phyloP scores from a whole-genome alignment of 2,888 invertebrate genomes.

The Alitta virens region DNA sequence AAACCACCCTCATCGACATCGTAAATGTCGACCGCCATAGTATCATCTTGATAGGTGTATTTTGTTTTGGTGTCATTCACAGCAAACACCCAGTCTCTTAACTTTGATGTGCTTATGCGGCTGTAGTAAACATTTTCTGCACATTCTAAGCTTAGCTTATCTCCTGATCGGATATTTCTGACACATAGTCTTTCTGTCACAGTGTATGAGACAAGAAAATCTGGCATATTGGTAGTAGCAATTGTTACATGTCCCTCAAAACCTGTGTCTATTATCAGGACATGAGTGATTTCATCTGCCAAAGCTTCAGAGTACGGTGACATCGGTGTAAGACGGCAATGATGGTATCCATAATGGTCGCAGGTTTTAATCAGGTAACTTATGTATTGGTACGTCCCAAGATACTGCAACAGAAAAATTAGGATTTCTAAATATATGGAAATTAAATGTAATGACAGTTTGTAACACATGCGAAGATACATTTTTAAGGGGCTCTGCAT shows the following conservation, averaged over 20 bases:
- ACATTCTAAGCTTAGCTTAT: not conserved
- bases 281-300: not conserved
- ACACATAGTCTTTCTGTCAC: not conserved
- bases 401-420: not conserved
- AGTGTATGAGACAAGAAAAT: not conserved
- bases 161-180: not conserved
- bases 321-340: not conserved
- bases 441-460: no score
- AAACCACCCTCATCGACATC: not conserved
- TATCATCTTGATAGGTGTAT: not conserved
- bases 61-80: not conserved
- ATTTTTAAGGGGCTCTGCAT: no score
- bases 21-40: not conserved
- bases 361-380: not conserved
- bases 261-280: not conserved
- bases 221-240: not conserved
- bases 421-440: no score
- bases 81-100: not conserved
- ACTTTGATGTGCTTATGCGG: not conserved
- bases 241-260: not conserved
- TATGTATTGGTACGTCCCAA: not conserved
- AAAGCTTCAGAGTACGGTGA: not conserved
- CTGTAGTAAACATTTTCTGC: not conserved
- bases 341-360: not conserved
- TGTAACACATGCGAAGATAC: no score